Percentiles rank a stretch among this genome's conserved stretches.
Evolutionary conservation across 2,888 invertebrate species (phyloP).

Genomic region (Acronicta aceris): DNA sequence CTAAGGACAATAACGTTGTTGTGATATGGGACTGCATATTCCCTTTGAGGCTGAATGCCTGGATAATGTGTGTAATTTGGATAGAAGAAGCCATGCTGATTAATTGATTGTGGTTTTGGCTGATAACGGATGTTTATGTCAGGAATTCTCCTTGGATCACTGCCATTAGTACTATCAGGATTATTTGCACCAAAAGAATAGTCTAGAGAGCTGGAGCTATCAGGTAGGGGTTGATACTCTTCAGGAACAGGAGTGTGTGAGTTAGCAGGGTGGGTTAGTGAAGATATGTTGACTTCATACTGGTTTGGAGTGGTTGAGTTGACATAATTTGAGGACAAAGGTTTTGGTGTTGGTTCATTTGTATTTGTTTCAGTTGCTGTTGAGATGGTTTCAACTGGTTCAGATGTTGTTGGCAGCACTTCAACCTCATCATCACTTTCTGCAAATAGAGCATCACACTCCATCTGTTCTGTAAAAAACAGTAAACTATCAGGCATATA

Average conservation of each 20-base stretch:
- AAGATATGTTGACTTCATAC: conserved; percentile 73
- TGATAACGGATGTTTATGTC: conserved; percentile 81
- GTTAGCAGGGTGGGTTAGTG: conserved; percentile 71
- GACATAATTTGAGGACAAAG: conserved; percentile 77
- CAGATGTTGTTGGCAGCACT: conserved; percentile 70
- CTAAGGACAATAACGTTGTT: conserved; percentile 74
- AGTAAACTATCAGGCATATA: not conserved
- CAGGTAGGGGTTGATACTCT: conserved; percentile 84
- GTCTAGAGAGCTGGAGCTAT: conserved; percentile 81
- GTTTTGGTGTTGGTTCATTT: conserved; percentile 67
- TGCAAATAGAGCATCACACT: conserved; percentile 91
- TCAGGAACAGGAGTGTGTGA: conserved; percentile 84
- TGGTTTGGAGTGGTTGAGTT: conserved; percentile 78
- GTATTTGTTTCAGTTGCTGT: conserved; percentile 45
- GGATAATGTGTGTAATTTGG: conserved; percentile 71
- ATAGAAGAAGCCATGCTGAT: conserved; percentile 74
- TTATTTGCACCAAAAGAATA: conserved; percentile 68
- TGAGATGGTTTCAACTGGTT: conserved; percentile 60
- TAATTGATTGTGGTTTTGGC: conserved; percentile 73
- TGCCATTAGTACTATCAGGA: conserved; percentile 65
- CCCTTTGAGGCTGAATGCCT: conserved; percentile 63
- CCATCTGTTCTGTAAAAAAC: conserved; percentile 89
- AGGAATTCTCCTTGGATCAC: conserved; percentile 64
- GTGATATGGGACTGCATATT: conserved; percentile 72
- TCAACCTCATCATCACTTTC: conserved; percentile 91